Percentiles rank a stretch among this genome's conserved stretches.
phyloP scores from a whole-genome alignment of 1,140 invertebrate genomes.

The Saccostrea echinata region DNA sequence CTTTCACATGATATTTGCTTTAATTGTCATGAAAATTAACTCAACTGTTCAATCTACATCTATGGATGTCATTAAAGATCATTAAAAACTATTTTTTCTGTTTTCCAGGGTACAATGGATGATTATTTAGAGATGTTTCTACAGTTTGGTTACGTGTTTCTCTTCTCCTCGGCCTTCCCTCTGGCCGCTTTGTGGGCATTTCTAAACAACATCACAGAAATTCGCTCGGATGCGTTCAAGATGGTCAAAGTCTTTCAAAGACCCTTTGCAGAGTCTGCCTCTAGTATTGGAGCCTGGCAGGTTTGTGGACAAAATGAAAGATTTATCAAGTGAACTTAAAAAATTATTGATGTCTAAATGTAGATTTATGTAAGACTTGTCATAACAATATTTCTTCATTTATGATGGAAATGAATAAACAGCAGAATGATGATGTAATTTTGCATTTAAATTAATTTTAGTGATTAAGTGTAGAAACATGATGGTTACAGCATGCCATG shows the following conservation, averaged over 20 bases:
- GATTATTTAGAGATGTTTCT: constrained; percentile 99
- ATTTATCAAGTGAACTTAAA: neutral
- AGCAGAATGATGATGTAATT: no score
- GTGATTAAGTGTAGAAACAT: no score
- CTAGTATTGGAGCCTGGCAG: constrained; percentile 98
- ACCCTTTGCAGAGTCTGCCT: constrained; percentile 93
- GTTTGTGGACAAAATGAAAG: constrained; percentile 78
- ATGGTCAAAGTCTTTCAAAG: constrained; percentile 95
- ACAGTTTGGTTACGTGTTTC: constrained; percentile 89
- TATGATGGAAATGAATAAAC: no score
- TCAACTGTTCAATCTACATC: no score
- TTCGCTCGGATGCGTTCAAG: constrained; percentile 97
- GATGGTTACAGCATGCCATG: no score
- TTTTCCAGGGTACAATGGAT: constrained; percentile 92
- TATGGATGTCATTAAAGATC: neutral
- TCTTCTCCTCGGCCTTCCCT: constrained; percentile 98
- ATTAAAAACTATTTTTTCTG: neutral
- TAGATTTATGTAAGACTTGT: no score
- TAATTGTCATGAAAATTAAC: no score
- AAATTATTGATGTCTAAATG: neutral
- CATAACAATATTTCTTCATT: no score
- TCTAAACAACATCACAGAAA: constrained; percentile 96
- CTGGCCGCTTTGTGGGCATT: constrained; percentile 95
- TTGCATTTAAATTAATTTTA: no score
- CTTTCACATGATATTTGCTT: no score